Evolutionary conservation across 2,888 invertebrate genomes (phyloP), one percentile per base, ranked within the genome.

Genomic region (Myopa testacea): DNA sequence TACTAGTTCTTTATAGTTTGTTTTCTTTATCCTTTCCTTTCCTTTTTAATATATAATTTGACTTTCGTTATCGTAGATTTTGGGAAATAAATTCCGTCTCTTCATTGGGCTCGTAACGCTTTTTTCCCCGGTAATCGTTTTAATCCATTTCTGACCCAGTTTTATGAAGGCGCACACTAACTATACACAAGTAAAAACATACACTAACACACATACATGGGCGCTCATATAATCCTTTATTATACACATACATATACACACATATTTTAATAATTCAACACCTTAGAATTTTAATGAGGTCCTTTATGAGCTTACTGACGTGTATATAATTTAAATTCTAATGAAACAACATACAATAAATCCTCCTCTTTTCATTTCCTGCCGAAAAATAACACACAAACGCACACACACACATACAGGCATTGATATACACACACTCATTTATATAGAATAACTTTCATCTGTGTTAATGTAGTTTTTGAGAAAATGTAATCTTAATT

Each of bases 261-360:
- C 4, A 4, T 38, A 4, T 38, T 14, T 73, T 63, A 40, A 45
- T 63, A 34, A 62, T 73, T 73, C 19, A 63, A 73, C 45, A 26
- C 58, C 50, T 65, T 71, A 16, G 26, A 60, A 65, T 50, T 71
- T 60, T 70, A 70, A 50, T 58, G 70, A 72, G 62, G 26, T 60
- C 45, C 62, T 62, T 62, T 60, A 34, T 58, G 62, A 63, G 38
- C 45, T 19, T 6, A 6, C 45, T 45, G 6, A 8, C 45, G 14
- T 14, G 58, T 8, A 63, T 50, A 62, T 45, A 45, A 62, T 63
- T 73, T 62, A 73, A 73, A 73, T 73, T 62, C 63, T 45, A 73
- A 73, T 62, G 37, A 62, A 58, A 2, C 58, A 60, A 37, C 60
- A 8, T 60, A 63, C 7, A 63, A 19, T 12, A 67, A 67, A 70